Evolutionary conservation across 2,888 invertebrate species (phyloP).

Genomic region (Scaptomyza caliginosa): DNA sequence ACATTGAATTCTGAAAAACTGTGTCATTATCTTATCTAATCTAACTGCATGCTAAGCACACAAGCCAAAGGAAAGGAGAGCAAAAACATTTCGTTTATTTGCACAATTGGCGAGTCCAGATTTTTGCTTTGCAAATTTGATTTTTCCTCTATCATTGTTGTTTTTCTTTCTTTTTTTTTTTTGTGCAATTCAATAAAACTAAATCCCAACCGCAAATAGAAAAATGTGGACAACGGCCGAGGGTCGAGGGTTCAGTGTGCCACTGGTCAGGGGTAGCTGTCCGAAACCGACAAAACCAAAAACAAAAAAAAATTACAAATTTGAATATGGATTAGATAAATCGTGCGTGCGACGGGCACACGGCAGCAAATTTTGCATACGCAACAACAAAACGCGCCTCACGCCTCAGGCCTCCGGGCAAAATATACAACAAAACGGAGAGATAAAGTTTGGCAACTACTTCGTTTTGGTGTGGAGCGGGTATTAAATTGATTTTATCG

Average conservation of each 20-base stretch:
- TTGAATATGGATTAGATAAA: constrained; percentile 79
- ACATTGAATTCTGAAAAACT: too few relatives aligned
- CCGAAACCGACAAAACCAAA: constrained; percentile 29
- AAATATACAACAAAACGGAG: neutral
- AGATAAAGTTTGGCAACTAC: constrained; percentile 7
- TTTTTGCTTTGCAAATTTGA: constrained; percentile 47
- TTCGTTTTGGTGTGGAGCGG: constrained; percentile 28
- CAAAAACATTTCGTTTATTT: constrained; percentile 40
- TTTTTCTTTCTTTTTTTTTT: neutral
- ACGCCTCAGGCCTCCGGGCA: constrained; percentile 39
- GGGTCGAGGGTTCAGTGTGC: constrained; percentile 11
- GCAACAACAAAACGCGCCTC: constrained; percentile 36
- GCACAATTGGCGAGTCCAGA: constrained; percentile 36
- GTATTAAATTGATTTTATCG: constrained; percentile 74
- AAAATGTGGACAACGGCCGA: constrained; percentile 47
- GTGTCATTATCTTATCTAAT: constrained; percentile 44
- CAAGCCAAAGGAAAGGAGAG: constrained; percentile 11
- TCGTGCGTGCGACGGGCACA: constrained; percentile 65
- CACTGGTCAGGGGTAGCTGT: constrained; percentile 19
- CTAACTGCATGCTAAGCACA: constrained; percentile 3
- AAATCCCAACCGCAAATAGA: constrained; percentile 77
- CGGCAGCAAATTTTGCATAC: constrained; percentile 57
- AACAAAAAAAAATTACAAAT: too few relatives aligned
- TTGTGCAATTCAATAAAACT: constrained; percentile 75
- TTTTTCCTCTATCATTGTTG: too few relatives aligned